Conservation (phyloP, 64 coral and sea anemone genomes). For the Actinia tenebrosa region DNA sequence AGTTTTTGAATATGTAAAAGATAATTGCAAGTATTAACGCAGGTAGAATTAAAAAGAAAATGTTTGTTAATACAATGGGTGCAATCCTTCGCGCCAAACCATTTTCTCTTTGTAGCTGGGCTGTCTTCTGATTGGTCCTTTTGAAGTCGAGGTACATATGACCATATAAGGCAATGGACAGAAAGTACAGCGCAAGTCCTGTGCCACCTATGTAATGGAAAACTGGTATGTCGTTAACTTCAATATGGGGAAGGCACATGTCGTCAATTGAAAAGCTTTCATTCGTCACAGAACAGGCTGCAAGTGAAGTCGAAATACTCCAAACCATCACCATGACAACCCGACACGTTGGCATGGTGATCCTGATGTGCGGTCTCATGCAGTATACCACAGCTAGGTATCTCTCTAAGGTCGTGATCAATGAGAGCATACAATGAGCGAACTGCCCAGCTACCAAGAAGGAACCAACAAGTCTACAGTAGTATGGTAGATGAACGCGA, state of each 20-base stretch:
- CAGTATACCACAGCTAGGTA: background rate
- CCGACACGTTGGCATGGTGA: background rate
- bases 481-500: background rate
- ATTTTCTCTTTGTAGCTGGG: background rate
- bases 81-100: background rate
- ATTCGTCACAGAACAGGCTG: background rate
- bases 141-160: constrained; percentile 1
- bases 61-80: background rate
- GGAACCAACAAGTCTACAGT: background rate
- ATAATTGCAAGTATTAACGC: background rate
- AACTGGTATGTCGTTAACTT: no score
- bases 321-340: background rate
- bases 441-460: background rate
- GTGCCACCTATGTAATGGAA: no score
- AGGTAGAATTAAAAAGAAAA: background rate
- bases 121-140: background rate
- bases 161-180: background rate
- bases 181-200: background rate
- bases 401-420: background rate
- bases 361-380: background rate
- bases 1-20: no score
- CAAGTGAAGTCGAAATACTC: background rate
- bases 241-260: no score
- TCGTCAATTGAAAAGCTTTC: no score
- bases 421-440: background rate